Conservation (phyloP, 2,888 invertebrate genomes). For the Agrochola lota region DNA sequence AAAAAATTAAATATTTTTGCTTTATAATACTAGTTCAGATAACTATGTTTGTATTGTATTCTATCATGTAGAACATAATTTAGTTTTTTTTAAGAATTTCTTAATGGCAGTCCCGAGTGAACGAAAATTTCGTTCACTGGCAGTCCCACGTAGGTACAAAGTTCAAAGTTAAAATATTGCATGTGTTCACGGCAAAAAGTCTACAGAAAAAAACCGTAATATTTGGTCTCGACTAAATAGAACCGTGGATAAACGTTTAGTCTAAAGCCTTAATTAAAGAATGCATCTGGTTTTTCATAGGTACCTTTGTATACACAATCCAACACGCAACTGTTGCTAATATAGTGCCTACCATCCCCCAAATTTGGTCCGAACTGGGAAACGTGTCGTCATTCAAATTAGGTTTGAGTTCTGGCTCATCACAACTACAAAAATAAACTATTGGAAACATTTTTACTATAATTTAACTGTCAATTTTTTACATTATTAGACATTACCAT, state of each 20-base stretch:
- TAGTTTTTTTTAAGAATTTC: no score
- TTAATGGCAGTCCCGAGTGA: no score
- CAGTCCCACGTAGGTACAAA: no score
- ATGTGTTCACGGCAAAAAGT: neutral
- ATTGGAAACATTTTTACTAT: constrained; percentile 68
- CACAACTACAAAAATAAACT: constrained; percentile 80
- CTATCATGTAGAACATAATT: no score
- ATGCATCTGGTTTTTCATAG: constrained; percentile 16
- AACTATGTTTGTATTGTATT: no score
- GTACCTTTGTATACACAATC: constrained; percentile 79
- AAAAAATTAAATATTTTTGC: no score
- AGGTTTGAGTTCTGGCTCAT: constrained; percentile 72
- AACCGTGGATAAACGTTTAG: neutral
- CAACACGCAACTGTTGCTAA: constrained; percentile 78
- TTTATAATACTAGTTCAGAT: no score
- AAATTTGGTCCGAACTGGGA: constrained; percentile 81
- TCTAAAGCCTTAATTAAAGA: neutral
- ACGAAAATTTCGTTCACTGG: no score
- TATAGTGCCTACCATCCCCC: constrained; percentile 84
- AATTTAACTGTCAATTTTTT: constrained; percentile 52
- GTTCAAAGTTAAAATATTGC: no score
- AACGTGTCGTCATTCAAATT: constrained; percentile 73
- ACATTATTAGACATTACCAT: constrained; percentile 45
- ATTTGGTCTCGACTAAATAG: neutral
- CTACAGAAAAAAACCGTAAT: neutral